Evolutionary conservation across 2,888 invertebrate species (phyloP), one percentile per base, ranked within the genome.

Genomic region (Schrankia costaestrigalis): DNA sequence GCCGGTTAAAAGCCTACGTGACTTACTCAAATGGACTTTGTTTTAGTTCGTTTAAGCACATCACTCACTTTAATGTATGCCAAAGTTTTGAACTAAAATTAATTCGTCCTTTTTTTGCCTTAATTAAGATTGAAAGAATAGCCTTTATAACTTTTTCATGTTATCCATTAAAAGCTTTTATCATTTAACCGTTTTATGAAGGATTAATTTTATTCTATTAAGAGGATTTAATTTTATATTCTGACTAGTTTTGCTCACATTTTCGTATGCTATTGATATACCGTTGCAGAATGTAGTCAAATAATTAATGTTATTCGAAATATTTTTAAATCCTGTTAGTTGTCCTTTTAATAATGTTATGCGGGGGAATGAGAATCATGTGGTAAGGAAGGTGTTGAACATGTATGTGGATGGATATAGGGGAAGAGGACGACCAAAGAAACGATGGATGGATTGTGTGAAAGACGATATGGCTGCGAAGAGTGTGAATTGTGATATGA

Each of bases 1-100:
- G 39, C 46, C 28, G 35, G 46, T 48, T 54, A 61, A 63, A 69
- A 59, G 65, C 57, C 60, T 66, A 63, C 62, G 62, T 65, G 65
- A 63, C 64, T 66, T 61, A 56, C 56, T 49, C 43, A 57, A 66
- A 64, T 60, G 51, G 55, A 59, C 52, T 51, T 47, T 49, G 46
- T 50, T 53, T 46, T 40, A 50, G 46, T 48, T 37, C 41, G 31
- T 46, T 54, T 42, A 43, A 35, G 26, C 39, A 41, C 44, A 51
- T 53, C 58, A 49, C 38, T 56, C 48, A 45, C 35, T 51, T 46
- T 47, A 44, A 54, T 46, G 40, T 38, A 37, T 39, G 24, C 21
- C 3, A 23, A 55, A 46, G 45, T 48, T 49, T 21, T 10, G 8
- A 46, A 39, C 30, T 43, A 39, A 45, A 45, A 54, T 48, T 34